A percentile compares a stretch with the other conserved stretches of the same genome.
These are phyloP conservation scores for Ceratina calcarata DNA, from an alignment of 1,140 invertebrate genomes.

Conservation along the genomic window DNA sequence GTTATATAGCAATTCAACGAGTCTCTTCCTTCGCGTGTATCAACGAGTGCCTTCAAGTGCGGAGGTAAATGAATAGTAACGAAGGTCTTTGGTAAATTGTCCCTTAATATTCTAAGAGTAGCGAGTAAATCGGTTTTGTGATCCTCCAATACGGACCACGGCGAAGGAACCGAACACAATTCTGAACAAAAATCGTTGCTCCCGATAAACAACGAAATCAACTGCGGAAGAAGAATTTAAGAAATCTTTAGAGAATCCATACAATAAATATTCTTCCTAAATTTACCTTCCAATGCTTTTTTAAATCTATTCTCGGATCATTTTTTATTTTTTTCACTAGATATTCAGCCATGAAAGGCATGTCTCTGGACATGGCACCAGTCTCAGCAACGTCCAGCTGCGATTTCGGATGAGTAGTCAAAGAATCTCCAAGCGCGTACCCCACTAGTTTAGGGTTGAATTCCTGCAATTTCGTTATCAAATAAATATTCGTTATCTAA, in stretches of 20 bases:
- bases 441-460: slow-evolving; percentile 85
- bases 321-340: slow-evolving; percentile 83
- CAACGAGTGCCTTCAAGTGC: slow-evolving; percentile 69
- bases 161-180: slow-evolving; percentile 79
- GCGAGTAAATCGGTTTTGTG: slow-evolving; percentile 80
- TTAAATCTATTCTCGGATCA: slow-evolving; percentile 82
- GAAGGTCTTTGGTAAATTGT: slow-evolving; percentile 83
- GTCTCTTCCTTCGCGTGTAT: slow-evolving; percentile 63
- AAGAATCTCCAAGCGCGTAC: slow-evolving; percentile 80
- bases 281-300: slow-evolving; percentile 86
- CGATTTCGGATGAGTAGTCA: slow-evolving; percentile 59
- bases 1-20: slow-evolving; percentile 70
- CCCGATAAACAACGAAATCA: slow-evolving; percentile 86
- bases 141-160: slow-evolving; percentile 70
- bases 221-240: slow-evolving; percentile 75
- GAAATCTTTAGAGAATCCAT: no score
- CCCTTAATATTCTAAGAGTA: slow-evolving; percentile 80
- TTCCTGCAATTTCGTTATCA: slow-evolving; percentile 72
- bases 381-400: slow-evolving; percentile 84
- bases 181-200: slow-evolving; percentile 86
- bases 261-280: no score
- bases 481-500: no score
- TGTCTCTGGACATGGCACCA: slow-evolving; percentile 82
- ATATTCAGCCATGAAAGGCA: slow-evolving; percentile 83
- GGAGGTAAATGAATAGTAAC: slow-evolving; percentile 82